phyloP scores from a whole-genome alignment of 2,888 invertebrate species.

The Troides aeacus region DNA sequence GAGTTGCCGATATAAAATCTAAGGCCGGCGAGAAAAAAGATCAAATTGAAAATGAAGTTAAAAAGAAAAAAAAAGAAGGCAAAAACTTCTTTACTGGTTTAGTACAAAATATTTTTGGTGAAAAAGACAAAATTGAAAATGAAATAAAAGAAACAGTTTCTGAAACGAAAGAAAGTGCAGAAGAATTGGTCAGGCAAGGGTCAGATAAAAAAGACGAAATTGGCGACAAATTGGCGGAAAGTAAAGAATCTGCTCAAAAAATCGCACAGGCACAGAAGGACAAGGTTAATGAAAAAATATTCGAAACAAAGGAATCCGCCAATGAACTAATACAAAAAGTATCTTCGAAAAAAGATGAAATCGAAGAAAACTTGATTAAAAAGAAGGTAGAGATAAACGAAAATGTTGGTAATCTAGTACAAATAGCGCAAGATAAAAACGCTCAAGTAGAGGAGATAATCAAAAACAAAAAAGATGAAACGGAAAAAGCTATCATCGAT shows the following conservation, averaged over 20 bases:
- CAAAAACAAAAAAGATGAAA: conserved; percentile 44
- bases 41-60: conserved; percentile 59
- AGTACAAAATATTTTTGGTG: conserved; percentile 70
- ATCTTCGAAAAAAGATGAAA: conserved; percentile 38
- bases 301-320: conserved; percentile 23
- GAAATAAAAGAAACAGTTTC: conserved; percentile 62
- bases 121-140: conserved; percentile 71
- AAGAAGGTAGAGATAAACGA: conserved; percentile 35
- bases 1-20: conserved; percentile 41
- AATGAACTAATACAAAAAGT: conserved; percentile 37
- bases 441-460: conserved; percentile 44
- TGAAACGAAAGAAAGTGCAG: conserved; percentile 63
- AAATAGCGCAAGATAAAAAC: conserved; percentile 45
- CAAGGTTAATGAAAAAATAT: conserved; percentile 38
- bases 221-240: conserved; percentile 48
- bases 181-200: conserved; percentile 56
- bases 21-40: conserved; percentile 49
- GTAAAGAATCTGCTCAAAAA: conserved; percentile 39
- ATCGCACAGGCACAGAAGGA: conserved; percentile 43
- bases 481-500: conserved; percentile 35
- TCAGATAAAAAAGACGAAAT: conserved; percentile 59
- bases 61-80: conserved; percentile 71
- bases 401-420: conserved; percentile 35
- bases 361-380: conserved; percentile 34
- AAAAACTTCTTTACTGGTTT: conserved; percentile 70